Evolutionary conservation across 2,797 vertebrate genomes (phyloP), one percentile per base, ranked within the genome.

Genomic region (Gorsachius magnificus): DNA sequence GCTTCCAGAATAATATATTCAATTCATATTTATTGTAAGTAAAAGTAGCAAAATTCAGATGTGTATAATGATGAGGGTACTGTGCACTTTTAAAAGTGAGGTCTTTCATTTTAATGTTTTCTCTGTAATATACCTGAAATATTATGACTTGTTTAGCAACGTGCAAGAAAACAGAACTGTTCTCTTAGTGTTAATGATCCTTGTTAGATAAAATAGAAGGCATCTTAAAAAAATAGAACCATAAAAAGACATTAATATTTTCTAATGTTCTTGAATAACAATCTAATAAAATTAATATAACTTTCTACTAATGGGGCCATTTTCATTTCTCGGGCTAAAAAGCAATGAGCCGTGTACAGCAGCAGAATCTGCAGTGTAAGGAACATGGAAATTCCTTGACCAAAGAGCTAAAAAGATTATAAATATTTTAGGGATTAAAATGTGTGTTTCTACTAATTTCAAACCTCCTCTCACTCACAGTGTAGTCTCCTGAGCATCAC

Each of bases 261-360:
- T 91, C 22, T 93, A 83, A 93, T 81, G 14, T 48, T 89, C 65
- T 88, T 95, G 64, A 94, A 83, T 86, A 96, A 86, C n/a, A 88
- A 70, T 94, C 43, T 84, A 88, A 95, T 93, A 93, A 87, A 96
- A 79, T 74, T 86, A 90, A 90, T 94, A 70, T 70, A 78, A 81
- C 43, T 88, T 95, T 90, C 46, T 82, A 74, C 53, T 89, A 82
- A 83, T 50, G 13, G 29, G 24, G 3, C 12, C 22, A 69, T 91
- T 90, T 91, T 93, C 13, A 43, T 90, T 71, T 86, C 43, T 65
- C 60, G 2, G 43, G 5, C 51, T 96, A 70, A 91, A 96, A 96
- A 87, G 38, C 66, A 95, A 77, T 70, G 77, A 77, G 12, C 60
- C 80, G 35, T 63, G 21, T 66, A 76, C 21, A 71, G 18, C 51